Evolutionary conservation across 1,140 invertebrate species (phyloP), one percentile per base, ranked within the genome.

Genomic region (Bombus terrestris): DNA sequence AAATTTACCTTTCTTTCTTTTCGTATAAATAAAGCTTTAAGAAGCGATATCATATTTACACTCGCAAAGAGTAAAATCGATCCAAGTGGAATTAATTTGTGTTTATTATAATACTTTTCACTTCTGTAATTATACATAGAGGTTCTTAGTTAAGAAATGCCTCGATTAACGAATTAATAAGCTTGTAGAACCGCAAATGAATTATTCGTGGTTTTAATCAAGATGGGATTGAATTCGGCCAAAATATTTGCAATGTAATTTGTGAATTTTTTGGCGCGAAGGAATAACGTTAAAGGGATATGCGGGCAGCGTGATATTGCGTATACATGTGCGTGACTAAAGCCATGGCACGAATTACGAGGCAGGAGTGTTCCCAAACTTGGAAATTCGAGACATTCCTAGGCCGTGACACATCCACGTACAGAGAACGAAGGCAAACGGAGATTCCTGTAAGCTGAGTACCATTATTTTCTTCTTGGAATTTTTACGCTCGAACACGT

Each of bases 321-420:
- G 80, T 72, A 83, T 35, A 86, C 80, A 85, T 68, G 71, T 69
- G 75, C 80, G 71, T 72, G 81, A 87, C 43, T 81, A 79, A 59
- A 87, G 82, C 83, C 87, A 41, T 89, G 87, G 89, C 91, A 90
- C 86, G 79, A 89, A 89, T 90, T 89, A 88, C 84, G 69, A 71
- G 77, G 43, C 73, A 90, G 81, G 81, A 92, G 86, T 86, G 84
- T 90, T 90, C 80, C 90, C 90, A 88, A 91, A 89, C 82, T 92
- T 90, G 89, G 90, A 92, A 92, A 91, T 92, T 92, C 90, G 86
- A 90, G 80, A 82, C 89, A 87, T 91, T 91, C 89, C 83, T 75
- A 78, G 69, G 69, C 57, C 72, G 74, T 88, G 85, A 86, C 85
- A 85, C 81, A 72, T 47, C 39, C 77, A 62, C 62, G 79, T 79